Evolutionary conservation across 2,113 vertebrate species (phyloP), one percentile per base, ranked within the genome.

Genomic region (Oostethus manadensis): DNA sequence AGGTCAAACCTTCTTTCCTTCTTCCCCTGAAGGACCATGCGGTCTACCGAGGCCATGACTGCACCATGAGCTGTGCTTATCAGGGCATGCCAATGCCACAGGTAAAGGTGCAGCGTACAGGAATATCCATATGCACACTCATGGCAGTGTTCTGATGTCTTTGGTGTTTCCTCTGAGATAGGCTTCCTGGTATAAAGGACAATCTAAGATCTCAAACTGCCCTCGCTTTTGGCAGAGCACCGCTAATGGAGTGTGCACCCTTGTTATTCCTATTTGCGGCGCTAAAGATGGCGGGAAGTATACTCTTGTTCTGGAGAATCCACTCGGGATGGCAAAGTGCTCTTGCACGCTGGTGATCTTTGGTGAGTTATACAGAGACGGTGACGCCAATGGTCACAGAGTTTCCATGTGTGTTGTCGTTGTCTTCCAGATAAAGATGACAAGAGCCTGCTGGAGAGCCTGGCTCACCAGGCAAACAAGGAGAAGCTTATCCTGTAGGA

Each of bases 51-150:
- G 73, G 81, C 44, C 77, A 81, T 0, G 61, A 88, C 71, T 88
- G 81, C 51, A 64, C 76, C 55, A 77, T 79, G 84, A 91, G 77
- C 68, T 89, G 84, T 3, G 79, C 88, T 76, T 88, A 89, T 60
- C 70, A 81, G 43, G 80, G 84, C 55, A 81, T 47, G 23, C 84
- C 80, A 3, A 57, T 75, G 17, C 82, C 80, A 51, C 73, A 68
- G 58, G 63, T 82, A 42, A 7, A 2, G 10, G 7, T 33, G 8
- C 29, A 33, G 4, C 5, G 5, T 14, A 11, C 38, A 42, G 2
- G 14, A 42, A 42, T 42, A 42, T 42, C 13, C 38, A 3, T 14
- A 42, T 42, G 13, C 14, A 3, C 38, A 14, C 38, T 42, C 38
- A 13, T 40, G 10, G 38, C 10, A 14, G 13, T 40, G 38, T 40